phyloP scores from a whole-genome alignment of 1,140 invertebrate genomes.

The Bombus confusus region DNA sequence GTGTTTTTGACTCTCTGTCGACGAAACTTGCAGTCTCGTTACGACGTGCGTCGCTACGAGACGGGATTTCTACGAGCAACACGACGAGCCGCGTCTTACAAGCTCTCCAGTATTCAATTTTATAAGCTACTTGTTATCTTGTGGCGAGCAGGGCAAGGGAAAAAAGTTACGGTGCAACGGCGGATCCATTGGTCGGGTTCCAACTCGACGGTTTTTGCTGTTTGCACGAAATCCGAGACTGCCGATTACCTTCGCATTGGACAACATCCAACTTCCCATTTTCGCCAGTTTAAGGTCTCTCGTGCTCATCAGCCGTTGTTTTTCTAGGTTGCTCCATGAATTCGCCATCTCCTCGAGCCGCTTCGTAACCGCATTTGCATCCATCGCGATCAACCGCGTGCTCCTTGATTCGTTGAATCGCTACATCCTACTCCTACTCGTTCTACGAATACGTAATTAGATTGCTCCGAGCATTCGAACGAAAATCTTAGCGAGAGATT shows the following conservation, averaged over 20 bases:
- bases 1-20: too few species aligned
- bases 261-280: slow-evolving; percentile 70
- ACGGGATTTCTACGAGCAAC: not conserved
- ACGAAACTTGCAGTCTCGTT: not conserved
- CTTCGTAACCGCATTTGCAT: slow-evolving; percentile 56
- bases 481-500: not conserved
- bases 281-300: slow-evolving; percentile 67
- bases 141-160: not conserved
- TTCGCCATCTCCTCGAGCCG: slow-evolving; percentile 39
- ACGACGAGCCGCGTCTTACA: slow-evolving; percentile 26
- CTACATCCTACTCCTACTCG: too few species aligned
- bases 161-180: slow-evolving; percentile 57
- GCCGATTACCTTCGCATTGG: slow-evolving; percentile 72
- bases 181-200: slow-evolving; percentile 69
- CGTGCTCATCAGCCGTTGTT: slow-evolving; percentile 58
- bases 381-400: slow-evolving; percentile 9
- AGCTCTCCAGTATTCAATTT: slow-evolving; percentile 58
- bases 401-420: not conserved
- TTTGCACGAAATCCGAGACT: slow-evolving; percentile 68
- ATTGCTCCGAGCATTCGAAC: not conserved
- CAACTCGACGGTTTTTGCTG: slow-evolving; percentile 68
- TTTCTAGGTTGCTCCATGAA: slow-evolving; percentile 54
- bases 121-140: slow-evolving; percentile 66
- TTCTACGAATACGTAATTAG: not conserved
- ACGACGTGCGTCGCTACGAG: not conserved